phyloP scores from a whole-genome alignment of 2,797 vertebrate species.

The Galago senegalensis region DNA sequence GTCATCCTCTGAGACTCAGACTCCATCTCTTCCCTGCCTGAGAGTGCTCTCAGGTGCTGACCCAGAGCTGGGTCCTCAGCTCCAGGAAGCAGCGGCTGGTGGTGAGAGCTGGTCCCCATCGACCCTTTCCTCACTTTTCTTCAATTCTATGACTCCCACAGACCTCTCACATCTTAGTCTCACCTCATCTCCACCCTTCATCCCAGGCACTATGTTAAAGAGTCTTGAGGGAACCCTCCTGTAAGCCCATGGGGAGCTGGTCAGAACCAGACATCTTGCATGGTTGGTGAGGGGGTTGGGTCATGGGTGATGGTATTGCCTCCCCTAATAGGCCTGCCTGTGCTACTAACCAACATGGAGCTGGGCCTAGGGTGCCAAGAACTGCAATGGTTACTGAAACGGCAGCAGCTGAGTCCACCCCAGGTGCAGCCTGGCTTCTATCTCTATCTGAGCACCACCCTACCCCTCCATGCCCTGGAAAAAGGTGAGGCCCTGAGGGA shows the following conservation, averaged over 20 bases:
- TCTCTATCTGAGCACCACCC: constrained; percentile 91
- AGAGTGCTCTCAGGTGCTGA: constrained; percentile 89
- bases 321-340: constrained; percentile 87
- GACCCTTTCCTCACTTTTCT: too few species aligned
- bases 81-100: constrained; percentile 88
- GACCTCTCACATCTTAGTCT: not conserved
- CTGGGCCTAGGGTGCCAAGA: constrained; percentile 77
- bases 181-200: not conserved
- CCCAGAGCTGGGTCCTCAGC: constrained; percentile 88
- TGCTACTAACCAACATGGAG: constrained; percentile 91
- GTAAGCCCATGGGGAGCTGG: not conserved
- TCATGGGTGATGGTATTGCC: not conserved
- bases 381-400: constrained; percentile 87
- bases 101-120: constrained; percentile 84
- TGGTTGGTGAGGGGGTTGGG: not conserved
- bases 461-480: constrained; percentile 88
- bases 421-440: constrained; percentile 87
- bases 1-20: not conserved
- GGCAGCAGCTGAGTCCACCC: constrained; percentile 31
- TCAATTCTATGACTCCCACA: not conserved
- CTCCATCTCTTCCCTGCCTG: not conserved
- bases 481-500: constrained; percentile 86
- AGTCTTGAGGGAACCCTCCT: not conserved
- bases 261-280: not conserved
- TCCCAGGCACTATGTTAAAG: not conserved